Conservation (phyloP, 2,888 invertebrate species). For the Imbricaverruca yamaguchii region DNA sequence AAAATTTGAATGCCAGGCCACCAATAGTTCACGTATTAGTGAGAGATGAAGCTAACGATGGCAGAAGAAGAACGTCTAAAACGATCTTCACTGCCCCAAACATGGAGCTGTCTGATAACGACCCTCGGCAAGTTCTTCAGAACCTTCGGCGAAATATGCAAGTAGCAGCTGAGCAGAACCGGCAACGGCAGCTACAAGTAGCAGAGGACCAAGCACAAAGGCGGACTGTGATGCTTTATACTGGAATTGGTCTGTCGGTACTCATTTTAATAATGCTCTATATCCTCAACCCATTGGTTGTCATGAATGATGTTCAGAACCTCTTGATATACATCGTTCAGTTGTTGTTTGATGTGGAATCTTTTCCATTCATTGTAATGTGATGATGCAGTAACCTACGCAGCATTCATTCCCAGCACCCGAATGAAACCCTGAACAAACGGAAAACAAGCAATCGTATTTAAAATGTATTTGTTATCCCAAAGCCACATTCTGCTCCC, state of each 20-base stretch:
- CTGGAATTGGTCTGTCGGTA: background rate
- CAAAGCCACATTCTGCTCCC: constrained; percentile 19
- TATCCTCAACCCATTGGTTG: background rate
- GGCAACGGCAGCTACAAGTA: background rate
- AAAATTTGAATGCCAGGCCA: background rate
- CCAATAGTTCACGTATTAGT: constrained; percentile 1
- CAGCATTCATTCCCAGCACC: no score
- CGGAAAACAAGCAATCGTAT: background rate
- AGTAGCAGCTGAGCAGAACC: background rate
- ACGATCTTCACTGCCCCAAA: constrained; percentile 5
- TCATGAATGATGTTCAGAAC: background rate
- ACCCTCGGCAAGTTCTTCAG: background rate
- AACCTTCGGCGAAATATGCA: background rate
- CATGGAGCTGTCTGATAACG: background rate
- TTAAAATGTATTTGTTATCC: constrained; percentile 22
- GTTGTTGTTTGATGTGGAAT: no score
- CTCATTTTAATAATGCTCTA: background rate
- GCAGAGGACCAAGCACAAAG: background rate
- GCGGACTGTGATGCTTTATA: background rate
- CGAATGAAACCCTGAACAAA: no score
- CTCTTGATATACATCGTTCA: background rate
- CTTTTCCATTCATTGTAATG: no score
- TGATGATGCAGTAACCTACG: no score
- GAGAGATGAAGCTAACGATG: constrained; percentile 7
- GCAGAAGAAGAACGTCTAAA: background rate